Base-by-base conservation (phyloP, 2,888 invertebrate species). In the Eupelmus urozonus region DNA sequence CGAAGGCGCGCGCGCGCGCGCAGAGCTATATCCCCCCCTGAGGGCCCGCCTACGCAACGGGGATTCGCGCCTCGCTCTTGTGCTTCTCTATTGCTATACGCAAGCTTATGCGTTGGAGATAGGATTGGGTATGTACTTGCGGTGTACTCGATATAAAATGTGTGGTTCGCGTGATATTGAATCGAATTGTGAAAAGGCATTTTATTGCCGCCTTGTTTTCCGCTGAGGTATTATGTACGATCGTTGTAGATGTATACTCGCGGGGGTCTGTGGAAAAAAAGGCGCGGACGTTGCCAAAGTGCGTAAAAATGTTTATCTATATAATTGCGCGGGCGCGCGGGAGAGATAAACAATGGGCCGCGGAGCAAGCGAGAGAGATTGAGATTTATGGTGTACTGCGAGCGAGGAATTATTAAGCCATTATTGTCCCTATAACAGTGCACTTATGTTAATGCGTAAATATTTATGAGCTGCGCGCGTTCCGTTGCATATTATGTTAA, bases 101-200 rank as follows among this genome's bases (percentile, higher is more conserved):
- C 11, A 45, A 13, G 45, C 16, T 13, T 16, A 45, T 45, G 7
- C 5, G 45, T 2, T 11, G 45, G 2, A 13, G 7, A n/a, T n/a
- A n/a, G n/a, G n/a, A n/a, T n/a, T n/a, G n/a, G n/a, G 2, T 55
- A 25, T 25, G 11, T 55, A 11, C 34, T 3, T 5, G 5, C 9
- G 34, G 34, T 9, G 3, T 13, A 27, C 23, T 62, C 40, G 16
- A 40, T 42, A 34, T 34, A 9, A 3, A 34, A 34, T n/a, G n/a
- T n/a, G 2, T 23, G 3, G 2, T n/a, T n/a, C n/a, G 9, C 9
- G 7, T 18, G 59, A 25, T 16, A 49, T 45, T 25, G 63, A 63
- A 63, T 63, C 45, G 25, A 63, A 63, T 63, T 63, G 45, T 63
- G 63, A 63, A 63, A 63, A 42, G 13, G 62, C 62, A 25, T n/a